These are phyloP conservation scores for Crypturellus tataupa DNA, from an alignment of 2,797 vertebrate genomes.

Conservation along the genomic window DNA sequence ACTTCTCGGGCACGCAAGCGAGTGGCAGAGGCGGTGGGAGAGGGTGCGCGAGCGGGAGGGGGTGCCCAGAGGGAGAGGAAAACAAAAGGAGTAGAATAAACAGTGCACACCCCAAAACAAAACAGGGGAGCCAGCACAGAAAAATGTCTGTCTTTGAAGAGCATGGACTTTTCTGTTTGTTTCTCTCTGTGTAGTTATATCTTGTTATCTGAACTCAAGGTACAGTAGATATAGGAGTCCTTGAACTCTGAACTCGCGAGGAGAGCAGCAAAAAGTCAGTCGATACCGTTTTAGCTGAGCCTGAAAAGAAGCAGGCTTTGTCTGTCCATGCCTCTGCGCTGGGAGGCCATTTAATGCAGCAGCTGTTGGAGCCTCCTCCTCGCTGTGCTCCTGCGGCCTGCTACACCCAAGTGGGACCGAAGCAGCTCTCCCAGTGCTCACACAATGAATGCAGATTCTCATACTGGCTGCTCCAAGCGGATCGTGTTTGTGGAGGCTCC, in stretches of 20 bases:
- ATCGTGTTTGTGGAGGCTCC: rapidly evolving
- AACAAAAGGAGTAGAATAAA: slow-evolving; percentile 65
- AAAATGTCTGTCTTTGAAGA: slow-evolving; percentile 37
- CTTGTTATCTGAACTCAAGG: slow-evolving; percentile 54
- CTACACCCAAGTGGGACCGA: slow-evolving; percentile 42
- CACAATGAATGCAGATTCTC: not conserved
- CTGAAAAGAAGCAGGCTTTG: slow-evolving; percentile 30
- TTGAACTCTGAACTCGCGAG: slow-evolving; percentile 42
- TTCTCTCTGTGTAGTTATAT: not conserved
- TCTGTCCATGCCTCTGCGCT: slow-evolving; percentile 30
- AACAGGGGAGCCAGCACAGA: slow-evolving; percentile 43
- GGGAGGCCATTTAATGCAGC: slow-evolving; percentile 21
- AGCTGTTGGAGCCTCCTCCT: slow-evolving; percentile 45
- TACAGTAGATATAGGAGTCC: slow-evolving; percentile 23
- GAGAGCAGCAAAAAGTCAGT: slow-evolving; percentile 28
- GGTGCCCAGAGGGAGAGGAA: not conserved
- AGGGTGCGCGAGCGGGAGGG: not conserved
- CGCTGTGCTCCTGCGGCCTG: not conserved
- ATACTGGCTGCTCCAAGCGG: not conserved
- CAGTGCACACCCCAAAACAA: slow-evolving; percentile 45
- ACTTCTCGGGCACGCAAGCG: not conserved
- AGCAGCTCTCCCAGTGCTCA: not conserved
- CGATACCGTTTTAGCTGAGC: slow-evolving; percentile 47
- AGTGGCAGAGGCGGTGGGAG: not conserved
- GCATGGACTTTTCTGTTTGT: slow-evolving; percentile 20